Conservation (phyloP, 2,888 invertebrate genomes). For the Tridacna crocea region DNA sequence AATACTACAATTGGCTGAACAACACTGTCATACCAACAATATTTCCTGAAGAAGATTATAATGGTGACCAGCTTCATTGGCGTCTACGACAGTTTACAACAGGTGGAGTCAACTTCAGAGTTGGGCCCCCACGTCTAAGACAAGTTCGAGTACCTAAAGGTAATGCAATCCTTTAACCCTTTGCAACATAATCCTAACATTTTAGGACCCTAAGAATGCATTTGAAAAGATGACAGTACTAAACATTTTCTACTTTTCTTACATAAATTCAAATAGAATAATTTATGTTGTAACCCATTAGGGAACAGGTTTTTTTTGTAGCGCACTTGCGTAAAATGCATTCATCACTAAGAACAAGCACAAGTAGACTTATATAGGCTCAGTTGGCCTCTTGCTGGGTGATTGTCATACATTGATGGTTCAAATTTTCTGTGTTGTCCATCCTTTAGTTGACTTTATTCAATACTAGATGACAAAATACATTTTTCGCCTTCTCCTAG, state of each 20-base stretch:
- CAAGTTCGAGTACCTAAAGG: constrained; percentile 61
- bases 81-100: constrained; percentile 63
- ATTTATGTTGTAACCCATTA: too few species aligned
- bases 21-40: constrained; percentile 61
- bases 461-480: too few species aligned
- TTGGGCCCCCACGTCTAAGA: constrained; percentile 67
- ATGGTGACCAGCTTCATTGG: constrained; percentile 66
- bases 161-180: constrained; percentile 13
- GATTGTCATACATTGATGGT: too few species aligned
- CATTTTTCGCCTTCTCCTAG: too few species aligned
- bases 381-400: too few species aligned
- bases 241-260: neutral
- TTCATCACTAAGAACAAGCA: too few species aligned
- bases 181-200: neutral
- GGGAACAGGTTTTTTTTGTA: too few species aligned
- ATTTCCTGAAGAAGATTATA: constrained; percentile 67
- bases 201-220: neutral
- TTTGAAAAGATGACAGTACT: neutral
- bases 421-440: too few species aligned
- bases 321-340: too few species aligned
- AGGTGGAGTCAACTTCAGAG: constrained; percentile 60
- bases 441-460: too few species aligned
- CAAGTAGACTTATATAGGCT: too few species aligned
- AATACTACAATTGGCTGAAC: constrained; percentile 69
- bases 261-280: neutral